phyloP scores from a whole-genome alignment of 2,113 vertebrate species.

The Lipophrys pholis region DNA sequence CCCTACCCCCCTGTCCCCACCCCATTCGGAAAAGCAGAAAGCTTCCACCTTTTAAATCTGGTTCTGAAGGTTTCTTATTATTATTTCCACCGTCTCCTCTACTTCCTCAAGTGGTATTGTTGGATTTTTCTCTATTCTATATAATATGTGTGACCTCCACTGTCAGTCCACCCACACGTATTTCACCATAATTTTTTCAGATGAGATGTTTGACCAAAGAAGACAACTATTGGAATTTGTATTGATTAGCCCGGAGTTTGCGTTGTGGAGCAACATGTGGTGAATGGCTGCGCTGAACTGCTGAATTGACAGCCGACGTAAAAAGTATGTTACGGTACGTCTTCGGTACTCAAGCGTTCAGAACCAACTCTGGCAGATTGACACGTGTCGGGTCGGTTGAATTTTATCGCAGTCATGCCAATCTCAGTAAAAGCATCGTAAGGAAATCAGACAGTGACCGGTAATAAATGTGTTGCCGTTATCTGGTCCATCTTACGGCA shows the following conservation, averaged over 20 bases:
- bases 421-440: background rate
- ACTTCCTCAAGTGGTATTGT: too few species aligned
- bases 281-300: slow-evolving; percentile 4
- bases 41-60: too few species aligned
- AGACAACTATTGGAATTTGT: too few species aligned
- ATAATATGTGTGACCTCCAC: background rate
- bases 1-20: too few species aligned
- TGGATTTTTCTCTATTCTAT: too few species aligned
- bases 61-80: too few species aligned
- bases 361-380: background rate
- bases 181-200: too few species aligned
- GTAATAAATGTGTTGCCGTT: too few species aligned
- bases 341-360: background rate
- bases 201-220: too few species aligned
- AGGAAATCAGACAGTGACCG: background rate
- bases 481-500: too few species aligned
- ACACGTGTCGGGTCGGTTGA: background rate
- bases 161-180: background rate
- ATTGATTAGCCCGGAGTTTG: background rate
- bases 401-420: background rate
- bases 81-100: too few species aligned
- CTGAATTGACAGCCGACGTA: background rate
- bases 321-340: background rate
- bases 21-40: too few species aligned
- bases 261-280: background rate